Conservation (phyloP, 1,140 invertebrate species). For the Globodera rostochiensis region DNA sequence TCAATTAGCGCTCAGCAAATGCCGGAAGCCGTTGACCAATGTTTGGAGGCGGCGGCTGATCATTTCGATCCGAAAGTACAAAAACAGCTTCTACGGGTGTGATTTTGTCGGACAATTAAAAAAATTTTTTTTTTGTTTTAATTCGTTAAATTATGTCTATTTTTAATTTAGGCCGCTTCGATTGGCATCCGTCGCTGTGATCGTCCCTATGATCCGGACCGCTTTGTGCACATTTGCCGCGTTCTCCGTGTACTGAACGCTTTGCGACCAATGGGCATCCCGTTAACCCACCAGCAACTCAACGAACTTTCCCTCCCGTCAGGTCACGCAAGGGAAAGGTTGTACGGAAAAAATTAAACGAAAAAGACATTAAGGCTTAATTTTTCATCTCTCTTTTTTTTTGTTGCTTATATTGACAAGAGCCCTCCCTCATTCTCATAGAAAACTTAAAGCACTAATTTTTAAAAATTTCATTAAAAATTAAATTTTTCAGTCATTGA, state of each 20-base stretch:
- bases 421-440: too few species aligned
- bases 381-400: too few species aligned
- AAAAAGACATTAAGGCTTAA: too few species aligned
- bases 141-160: too few species aligned
- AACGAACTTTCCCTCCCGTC: slow-evolving; percentile 34
- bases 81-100: slow-evolving; percentile 29
- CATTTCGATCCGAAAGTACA: slow-evolving; percentile 39
- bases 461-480: neutral
- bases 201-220: slow-evolving; percentile 29
- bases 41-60: slow-evolving; percentile 37
- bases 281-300: slow-evolving; percentile 34
- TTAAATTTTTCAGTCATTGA: slow-evolving; percentile 23
- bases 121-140: neutral
- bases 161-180: slow-evolving; percentile 34
- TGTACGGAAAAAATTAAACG: too few species aligned
- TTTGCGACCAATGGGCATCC: slow-evolving; percentile 36
- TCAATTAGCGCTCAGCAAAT: slow-evolving; percentile 32
- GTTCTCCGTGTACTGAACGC: slow-evolving; percentile 38
- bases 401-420: too few species aligned
- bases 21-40: slow-evolving; percentile 36
- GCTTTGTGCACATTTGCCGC: slow-evolving; percentile 34
- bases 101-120: slow-evolving; percentile 2
- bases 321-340: neutral
- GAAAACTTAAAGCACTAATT: too few species aligned
- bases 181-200: slow-evolving; percentile 29